Evolutionary conservation across 1,140 invertebrate species (phyloP).

Genomic region (Diorhabda sublineata): DNA sequence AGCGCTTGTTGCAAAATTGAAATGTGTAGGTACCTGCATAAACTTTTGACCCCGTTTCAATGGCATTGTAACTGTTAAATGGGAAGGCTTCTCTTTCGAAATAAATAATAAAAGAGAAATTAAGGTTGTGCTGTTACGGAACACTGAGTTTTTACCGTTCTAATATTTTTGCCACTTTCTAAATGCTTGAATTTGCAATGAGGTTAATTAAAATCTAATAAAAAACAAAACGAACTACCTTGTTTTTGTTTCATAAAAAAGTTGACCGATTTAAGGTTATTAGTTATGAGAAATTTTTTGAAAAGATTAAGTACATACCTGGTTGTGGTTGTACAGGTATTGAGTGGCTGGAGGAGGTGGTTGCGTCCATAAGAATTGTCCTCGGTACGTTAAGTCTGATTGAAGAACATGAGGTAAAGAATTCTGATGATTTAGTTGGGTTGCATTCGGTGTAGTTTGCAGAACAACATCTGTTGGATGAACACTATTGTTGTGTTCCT

Average conservation of each 20-base stretch:
- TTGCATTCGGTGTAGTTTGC: slow-evolving; percentile 49
- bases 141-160: slow-evolving; percentile 4
- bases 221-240: too few relatives aligned
- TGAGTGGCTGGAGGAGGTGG: slow-evolving; percentile 69
- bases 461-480: slow-evolving; percentile 62
- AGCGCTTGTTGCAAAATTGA: slow-evolving; percentile 6
- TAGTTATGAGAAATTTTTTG: neutral
- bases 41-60: slow-evolving; percentile 7
- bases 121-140: slow-evolving; percentile 1
- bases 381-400: slow-evolving; percentile 44
- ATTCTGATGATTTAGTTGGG: slow-evolving; percentile 29
- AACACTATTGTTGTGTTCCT: slow-evolving; percentile 65
- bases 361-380: slow-evolving; percentile 73
- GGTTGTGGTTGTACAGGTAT: slow-evolving; percentile 72
- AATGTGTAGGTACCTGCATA: neutral
- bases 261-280: too few relatives aligned
- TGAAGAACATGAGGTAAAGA: slow-evolving; percentile 32
- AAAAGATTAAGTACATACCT: slow-evolving; percentile 54
- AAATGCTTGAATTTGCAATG: neutral
- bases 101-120: slow-evolving; percentile 3
- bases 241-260: too few relatives aligned
- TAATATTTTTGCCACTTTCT: slow-evolving; percentile 3
- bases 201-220: neutral
- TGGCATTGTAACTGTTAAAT: slow-evolving; percentile 6
- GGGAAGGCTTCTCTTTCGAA: neutral